These are phyloP conservation scores for Linnaemya vulpina DNA, from an alignment of 2,888 invertebrate genomes.

Conservation along the genomic window DNA sequence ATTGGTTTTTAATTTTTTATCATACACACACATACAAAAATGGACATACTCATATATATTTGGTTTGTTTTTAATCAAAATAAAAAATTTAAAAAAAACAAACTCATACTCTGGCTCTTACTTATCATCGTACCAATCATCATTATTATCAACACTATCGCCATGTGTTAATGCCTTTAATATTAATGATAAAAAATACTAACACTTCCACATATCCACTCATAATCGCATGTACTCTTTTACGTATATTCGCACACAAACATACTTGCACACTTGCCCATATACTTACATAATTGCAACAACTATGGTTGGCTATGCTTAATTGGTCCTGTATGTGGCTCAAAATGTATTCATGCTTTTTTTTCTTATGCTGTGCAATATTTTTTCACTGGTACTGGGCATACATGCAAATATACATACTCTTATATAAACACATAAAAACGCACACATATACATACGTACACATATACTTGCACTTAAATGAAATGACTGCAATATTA, in stretches of 20 bases:
- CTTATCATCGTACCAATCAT: conserved; percentile 47
- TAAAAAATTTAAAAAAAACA: conserved; percentile 30
- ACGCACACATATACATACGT: neutral
- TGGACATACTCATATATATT: conserved; percentile 19
- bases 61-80: conserved; percentile 33
- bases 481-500: conserved; percentile 65
- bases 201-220: conserved; percentile 10
- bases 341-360: conserved; percentile 30
- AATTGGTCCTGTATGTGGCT: conserved; percentile 56
- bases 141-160: conserved; percentile 66
- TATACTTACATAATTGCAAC: conserved; percentile 10
- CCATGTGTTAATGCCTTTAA: conserved; percentile 67
- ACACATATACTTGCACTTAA: neutral
- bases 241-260: neutral
- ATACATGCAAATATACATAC: conserved; percentile 22
- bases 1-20: conserved; percentile 36
- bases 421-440: neutral
- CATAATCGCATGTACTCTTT: conserved; percentile 34
- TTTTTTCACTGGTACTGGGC: conserved; percentile 40
- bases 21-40: neutral
- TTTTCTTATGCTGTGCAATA: conserved; percentile 24
- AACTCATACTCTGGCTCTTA: conserved; percentile 10
- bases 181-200: conserved; percentile 61
- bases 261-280: neutral
- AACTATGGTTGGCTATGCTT: conserved; percentile 52